Percentiles rank a stretch among this genome's conserved stretches.
These are phyloP conservation scores for Megalops cyprinoides DNA, from an alignment of 2,797 vertebrate species.

Conservation along the genomic window DNA sequence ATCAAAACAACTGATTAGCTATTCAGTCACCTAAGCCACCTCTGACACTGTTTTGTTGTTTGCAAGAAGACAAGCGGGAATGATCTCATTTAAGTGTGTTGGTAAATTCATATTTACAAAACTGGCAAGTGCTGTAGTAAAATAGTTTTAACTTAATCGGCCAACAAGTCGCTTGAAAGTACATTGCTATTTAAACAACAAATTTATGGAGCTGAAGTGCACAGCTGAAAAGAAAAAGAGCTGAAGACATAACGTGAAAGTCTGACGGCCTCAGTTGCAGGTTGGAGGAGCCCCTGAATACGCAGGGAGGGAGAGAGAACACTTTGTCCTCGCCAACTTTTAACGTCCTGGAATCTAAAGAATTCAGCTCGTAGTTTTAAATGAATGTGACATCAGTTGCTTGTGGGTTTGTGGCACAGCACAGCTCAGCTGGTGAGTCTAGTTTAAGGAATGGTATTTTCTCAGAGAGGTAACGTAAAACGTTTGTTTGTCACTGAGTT, in stretches of 20 bases:
- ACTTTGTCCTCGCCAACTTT: conserved; percentile 9
- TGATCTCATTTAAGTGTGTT: too few species aligned
- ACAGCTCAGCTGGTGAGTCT: neutral
- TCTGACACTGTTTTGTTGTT: too few species aligned
- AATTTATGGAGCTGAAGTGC: neutral
- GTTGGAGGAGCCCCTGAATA: neutral
- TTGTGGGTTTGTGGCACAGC: conserved; percentile 12
- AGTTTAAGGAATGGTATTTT: conserved; percentile 17
- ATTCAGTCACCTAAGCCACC: too few species aligned
- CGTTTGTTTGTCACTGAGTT: neutral
- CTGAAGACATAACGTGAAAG: neutral
- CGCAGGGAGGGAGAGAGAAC: conserved; percentile 18
- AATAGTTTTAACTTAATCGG: too few species aligned
- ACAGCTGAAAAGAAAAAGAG: neutral
- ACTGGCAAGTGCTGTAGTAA: too few species aligned
- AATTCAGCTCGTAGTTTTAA: conserved; percentile 22
- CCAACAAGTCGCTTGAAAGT: too few species aligned
- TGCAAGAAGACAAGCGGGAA: too few species aligned
- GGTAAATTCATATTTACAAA: neutral
- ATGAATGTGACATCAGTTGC: neutral
- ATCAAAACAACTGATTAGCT: too few species aligned
- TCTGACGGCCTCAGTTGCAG: neutral
- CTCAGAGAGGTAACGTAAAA: conserved; percentile 9
- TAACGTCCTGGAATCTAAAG: neutral
- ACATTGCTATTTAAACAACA: neutral